Conservation (phyloP, 2,797 vertebrate genomes). For the Cyprinodon diabolis region DNA sequence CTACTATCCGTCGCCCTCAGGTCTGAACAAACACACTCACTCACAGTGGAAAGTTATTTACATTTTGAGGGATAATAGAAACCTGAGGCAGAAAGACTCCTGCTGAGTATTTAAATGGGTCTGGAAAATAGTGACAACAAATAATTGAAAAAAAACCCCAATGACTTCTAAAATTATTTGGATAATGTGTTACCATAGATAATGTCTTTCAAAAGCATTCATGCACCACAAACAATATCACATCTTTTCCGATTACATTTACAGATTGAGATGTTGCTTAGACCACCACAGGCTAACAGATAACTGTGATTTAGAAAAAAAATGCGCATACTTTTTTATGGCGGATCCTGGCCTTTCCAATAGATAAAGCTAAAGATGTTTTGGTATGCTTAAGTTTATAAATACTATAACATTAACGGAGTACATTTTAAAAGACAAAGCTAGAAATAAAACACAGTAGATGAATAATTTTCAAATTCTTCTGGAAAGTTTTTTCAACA, state of each 20-base stretch:
- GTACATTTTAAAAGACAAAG: background rate
- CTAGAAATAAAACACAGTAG: background rate
- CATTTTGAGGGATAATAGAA: slow-evolving; percentile 34
- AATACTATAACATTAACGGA: background rate
- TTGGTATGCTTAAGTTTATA: background rate
- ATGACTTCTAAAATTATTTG: background rate
- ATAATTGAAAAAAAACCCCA: slow-evolving; percentile 8
- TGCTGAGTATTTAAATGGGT: slow-evolving; percentile 43
- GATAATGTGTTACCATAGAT: background rate
- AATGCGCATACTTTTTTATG: background rate
- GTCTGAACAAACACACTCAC: slow-evolving; percentile 1
- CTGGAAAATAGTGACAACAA: slow-evolving; percentile 41
- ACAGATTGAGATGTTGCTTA: background rate
- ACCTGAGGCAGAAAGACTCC: slow-evolving; percentile 35
- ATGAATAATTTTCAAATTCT: background rate
- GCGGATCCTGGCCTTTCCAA: background rate
- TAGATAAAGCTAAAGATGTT: background rate
- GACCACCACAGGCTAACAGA: background rate
- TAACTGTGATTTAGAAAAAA: background rate
- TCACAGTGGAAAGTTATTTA: slow-evolving; percentile 21
- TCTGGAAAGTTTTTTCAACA: background rate
- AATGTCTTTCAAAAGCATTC: background rate
- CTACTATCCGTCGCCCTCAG: background rate
- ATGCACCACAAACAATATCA: background rate
- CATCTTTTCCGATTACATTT: background rate